Evolutionary conservation across 2,797 vertebrate genomes (phyloP), one percentile per base, ranked within the genome.

Genomic region (Enteromius thamalakanensis): DNA sequence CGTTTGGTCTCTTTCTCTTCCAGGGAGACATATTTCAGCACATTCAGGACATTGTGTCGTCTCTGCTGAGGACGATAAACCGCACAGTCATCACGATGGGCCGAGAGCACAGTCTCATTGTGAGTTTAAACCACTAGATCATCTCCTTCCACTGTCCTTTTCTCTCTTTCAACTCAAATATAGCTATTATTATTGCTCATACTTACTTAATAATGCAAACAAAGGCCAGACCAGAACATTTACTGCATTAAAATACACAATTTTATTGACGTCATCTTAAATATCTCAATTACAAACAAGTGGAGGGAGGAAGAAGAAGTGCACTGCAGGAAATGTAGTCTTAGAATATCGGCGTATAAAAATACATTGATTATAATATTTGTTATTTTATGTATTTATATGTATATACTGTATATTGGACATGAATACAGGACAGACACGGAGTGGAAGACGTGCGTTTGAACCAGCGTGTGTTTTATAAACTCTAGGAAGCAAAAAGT

Each of bases 51-150:
- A 97, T 99, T 76, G 97, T 97, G 91, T 93, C 94, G 19, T 96
- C 96, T 87, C 91, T 99, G 74, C 91, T 99, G 64, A 94, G 95
- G 87, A 97, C 93, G 0, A 97, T 99, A 89, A 99, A 98, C 93
- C 87, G 86, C 81, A 97, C 94, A 0, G 97, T 99, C 90, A 98
- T 99, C 93, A 95, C 92, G 0, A 98, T 99, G 97, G 96, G 95
- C 21, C 91, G 97, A 86, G 97, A 97, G 58, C 96, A 98, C 2
- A 32, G 91, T 53, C 93, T 98, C 84, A 98, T 96, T 49, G 98
- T 99, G 89, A 99, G 98, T 99, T 12, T 21, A 45, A 67, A 49
- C 14, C 55, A n/a, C 14, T 53, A 6, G 29, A 53, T 71, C 51
- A 26, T 60, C 79, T 62, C n/a, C 34, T 29, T 75, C 47, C 10